These are phyloP conservation scores for Rhinoraja longicauda DNA, from an alignment of 2,797 vertebrate genomes.

Conservation along the genomic window DNA sequence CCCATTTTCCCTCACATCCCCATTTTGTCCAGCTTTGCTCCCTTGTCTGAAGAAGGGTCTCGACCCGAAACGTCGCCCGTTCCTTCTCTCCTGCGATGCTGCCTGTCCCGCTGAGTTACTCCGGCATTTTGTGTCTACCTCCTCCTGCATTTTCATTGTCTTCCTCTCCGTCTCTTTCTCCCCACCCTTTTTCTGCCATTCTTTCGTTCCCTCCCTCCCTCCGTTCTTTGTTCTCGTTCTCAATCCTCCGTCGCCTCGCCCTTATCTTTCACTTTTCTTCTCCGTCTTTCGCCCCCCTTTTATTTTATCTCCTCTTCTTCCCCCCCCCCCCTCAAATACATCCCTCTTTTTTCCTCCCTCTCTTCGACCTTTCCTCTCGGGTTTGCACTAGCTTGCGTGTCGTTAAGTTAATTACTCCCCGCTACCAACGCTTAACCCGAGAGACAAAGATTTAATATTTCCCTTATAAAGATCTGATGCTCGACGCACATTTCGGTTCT, in stretches of 20 bases:
- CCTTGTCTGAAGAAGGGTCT: too few species aligned
- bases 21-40: background rate
- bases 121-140: background rate
- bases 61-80: too few species aligned
- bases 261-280: background rate
- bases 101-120: background rate
- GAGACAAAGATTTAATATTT: background rate
- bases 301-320: background rate
- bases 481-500: background rate
- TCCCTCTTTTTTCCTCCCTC: background rate
- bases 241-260: background rate
- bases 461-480: background rate
- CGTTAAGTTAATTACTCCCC: background rate
- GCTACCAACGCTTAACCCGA: background rate
- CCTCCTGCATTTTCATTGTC: background rate
- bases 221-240: background rate
- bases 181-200: background rate
- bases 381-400: background rate
- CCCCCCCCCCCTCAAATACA: background rate
- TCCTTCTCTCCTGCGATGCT: too few species aligned
- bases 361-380: background rate
- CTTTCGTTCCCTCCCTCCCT: background rate
- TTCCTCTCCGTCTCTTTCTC: too few species aligned
- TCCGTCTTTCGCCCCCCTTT: background rate
- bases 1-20: background rate